phyloP scores from a whole-genome alignment of 2,888 invertebrate genomes.

The Hetaerina titia region DNA sequence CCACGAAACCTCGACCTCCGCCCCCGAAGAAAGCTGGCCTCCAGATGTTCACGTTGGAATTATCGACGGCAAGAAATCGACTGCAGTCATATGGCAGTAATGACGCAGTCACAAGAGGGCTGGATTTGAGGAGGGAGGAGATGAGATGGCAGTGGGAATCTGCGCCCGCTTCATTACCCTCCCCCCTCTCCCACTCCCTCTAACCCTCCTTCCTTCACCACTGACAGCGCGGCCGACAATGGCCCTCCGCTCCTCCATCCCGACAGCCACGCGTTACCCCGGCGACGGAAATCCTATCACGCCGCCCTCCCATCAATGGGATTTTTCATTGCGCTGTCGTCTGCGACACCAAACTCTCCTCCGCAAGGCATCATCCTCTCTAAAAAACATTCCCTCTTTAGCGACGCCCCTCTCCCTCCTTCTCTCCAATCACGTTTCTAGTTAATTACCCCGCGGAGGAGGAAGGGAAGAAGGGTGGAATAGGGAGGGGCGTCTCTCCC shows the following conservation, averaged over 20 bases:
- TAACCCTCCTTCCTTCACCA: not conserved
- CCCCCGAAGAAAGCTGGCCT: not conserved
- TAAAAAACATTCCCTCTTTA: not conserved
- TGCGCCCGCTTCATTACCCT: not conserved
- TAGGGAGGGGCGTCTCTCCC: not conserved
- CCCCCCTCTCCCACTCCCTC: too few relatives aligned
- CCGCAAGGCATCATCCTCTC: not conserved
- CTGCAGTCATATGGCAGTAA: not conserved
- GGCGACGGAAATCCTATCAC: not conserved
- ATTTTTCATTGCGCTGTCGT: not conserved
- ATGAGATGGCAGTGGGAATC: too few relatives aligned
- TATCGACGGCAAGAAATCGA: not conserved
- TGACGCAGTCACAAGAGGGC: not conserved
- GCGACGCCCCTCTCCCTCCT: not conserved
- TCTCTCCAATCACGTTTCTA: not conserved
- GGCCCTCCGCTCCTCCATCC: not conserved
- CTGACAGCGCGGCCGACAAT: not conserved
- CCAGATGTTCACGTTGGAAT: not conserved
- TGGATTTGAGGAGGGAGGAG: not conserved
- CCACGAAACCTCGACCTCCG: not conserved
- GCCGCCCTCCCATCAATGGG: not conserved
- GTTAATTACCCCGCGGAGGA: slow-evolving; percentile 9
- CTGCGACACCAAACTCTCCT: not conserved
- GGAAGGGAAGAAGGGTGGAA: too few relatives aligned
- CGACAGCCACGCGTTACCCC: not conserved